A percentile compares a stretch with the other conserved stretches of the same genome.
Conservation (phyloP, 2,797 vertebrate species). For the Sandelia bainsii region DNA sequence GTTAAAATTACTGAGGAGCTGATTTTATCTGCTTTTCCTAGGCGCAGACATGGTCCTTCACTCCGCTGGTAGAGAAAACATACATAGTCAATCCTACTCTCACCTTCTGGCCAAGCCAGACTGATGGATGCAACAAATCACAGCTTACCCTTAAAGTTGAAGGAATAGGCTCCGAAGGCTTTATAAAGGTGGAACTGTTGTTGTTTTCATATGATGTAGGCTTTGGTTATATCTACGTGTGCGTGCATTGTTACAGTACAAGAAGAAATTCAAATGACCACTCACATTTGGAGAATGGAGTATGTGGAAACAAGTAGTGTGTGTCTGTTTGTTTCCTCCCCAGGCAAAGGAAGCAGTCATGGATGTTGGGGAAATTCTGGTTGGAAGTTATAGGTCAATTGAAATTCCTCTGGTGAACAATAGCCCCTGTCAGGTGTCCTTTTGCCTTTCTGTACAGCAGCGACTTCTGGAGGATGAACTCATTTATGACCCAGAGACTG, state of each 20-base stretch:
- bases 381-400: slow-evolving; percentile 83
- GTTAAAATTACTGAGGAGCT: not conserved
- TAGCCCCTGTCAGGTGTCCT: slow-evolving; percentile 86
- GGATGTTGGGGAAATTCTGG: slow-evolving; percentile 85
- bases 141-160: slow-evolving; percentile 80
- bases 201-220: not conserved
- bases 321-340: slow-evolving; percentile 32
- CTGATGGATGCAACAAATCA: slow-evolving; percentile 67
- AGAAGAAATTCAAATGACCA: not conserved
- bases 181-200: slow-evolving; percentile 81
- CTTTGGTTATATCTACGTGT: not conserved
- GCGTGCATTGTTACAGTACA: not conserved
- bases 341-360: slow-evolving; percentile 83
- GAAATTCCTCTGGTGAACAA: slow-evolving; percentile 88
- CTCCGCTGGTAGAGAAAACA: slow-evolving; percentile 83
- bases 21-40: slow-evolving; percentile 53
- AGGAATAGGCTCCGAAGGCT: slow-evolving; percentile 84
- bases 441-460: slow-evolving; percentile 87
- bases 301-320: not conserved
- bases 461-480: slow-evolving; percentile 64
- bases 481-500: slow-evolving; percentile 38
- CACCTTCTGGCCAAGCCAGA: slow-evolving; percentile 83
- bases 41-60: slow-evolving; percentile 91
- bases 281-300: not conserved
- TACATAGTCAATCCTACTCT: slow-evolving; percentile 85